Percentiles rank a stretch among this genome's conserved stretches.
Evolutionary conservation across 2,113 vertebrate genomes (phyloP).

Genomic region (Channa argus): DNA sequence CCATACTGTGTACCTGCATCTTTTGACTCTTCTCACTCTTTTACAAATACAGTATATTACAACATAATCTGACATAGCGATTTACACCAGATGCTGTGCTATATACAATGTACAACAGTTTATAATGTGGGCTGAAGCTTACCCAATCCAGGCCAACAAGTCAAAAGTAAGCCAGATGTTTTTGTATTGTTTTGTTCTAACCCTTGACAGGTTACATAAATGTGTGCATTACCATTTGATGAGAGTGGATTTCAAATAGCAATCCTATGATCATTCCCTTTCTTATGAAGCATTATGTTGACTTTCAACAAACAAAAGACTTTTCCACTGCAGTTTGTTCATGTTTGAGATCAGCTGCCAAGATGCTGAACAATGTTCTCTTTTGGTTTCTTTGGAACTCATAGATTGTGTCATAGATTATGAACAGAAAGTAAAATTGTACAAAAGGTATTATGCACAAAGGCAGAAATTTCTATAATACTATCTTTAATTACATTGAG

Average conservation of each 20-base stretch:
- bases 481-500: too few relatives aligned
- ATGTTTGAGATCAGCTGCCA: not conserved
- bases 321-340: not conserved
- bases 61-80: constrained; percentile 13
- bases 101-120: constrained; percentile 2
- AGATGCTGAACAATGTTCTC: not conserved
- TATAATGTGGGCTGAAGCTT: not conserved
- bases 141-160: constrained; percentile 9
- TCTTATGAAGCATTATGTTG: too few relatives aligned
- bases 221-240: not conserved
- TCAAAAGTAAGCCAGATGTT: not conserved
- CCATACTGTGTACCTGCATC: not conserved
- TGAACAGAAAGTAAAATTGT: too few relatives aligned
- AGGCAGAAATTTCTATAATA: too few relatives aligned
- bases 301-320: too few relatives aligned
- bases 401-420: not conserved
- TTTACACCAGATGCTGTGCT: constrained; percentile 16
- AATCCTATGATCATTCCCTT: too few relatives aligned
- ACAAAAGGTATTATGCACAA: too few relatives aligned
- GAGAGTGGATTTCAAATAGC: too few relatives aligned
- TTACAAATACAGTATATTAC: constrained; percentile 1
- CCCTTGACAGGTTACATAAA: not conserved
- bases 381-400: not conserved
- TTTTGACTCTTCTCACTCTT: not conserved
- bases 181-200: not conserved